phyloP scores from a whole-genome alignment of 2,797 vertebrate genomes.

The Phoeniculus purpureus region DNA sequence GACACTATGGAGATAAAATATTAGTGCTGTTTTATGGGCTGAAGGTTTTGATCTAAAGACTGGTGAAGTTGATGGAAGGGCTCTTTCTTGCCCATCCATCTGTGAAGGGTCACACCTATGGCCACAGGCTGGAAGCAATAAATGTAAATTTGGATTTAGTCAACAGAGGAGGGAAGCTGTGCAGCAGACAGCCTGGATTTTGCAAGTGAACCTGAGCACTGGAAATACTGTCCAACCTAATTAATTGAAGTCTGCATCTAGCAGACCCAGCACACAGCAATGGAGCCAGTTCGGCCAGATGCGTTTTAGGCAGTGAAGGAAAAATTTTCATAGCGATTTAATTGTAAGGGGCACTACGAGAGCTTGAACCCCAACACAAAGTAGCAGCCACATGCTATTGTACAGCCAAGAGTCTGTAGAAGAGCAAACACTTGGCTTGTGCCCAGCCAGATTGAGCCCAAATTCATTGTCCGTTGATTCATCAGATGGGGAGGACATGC shows the following conservation, averaged over 20 bases:
- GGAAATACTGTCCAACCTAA: background rate
- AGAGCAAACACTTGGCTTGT: background rate
- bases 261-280: background rate
- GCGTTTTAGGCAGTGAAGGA: background rate
- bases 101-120: background rate
- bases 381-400: too few relatives aligned
- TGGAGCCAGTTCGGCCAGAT: background rate
- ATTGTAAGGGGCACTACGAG: background rate
- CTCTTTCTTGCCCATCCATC: background rate
- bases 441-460: background rate
- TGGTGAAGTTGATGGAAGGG: background rate
- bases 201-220: background rate
- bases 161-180: background rate
- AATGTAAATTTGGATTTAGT: background rate
- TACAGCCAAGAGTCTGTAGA: accelerated
- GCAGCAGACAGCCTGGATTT: background rate
- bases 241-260: background rate
- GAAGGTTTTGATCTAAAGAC: background rate
- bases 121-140: background rate
- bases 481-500: background rate
- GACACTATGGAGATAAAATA: background rate
- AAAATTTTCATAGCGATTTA: background rate
- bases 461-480: background rate
- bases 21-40: background rate
- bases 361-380: background rate